phyloP scores from a whole-genome alignment of 2,888 invertebrate species.

The Aradus depressus region DNA sequence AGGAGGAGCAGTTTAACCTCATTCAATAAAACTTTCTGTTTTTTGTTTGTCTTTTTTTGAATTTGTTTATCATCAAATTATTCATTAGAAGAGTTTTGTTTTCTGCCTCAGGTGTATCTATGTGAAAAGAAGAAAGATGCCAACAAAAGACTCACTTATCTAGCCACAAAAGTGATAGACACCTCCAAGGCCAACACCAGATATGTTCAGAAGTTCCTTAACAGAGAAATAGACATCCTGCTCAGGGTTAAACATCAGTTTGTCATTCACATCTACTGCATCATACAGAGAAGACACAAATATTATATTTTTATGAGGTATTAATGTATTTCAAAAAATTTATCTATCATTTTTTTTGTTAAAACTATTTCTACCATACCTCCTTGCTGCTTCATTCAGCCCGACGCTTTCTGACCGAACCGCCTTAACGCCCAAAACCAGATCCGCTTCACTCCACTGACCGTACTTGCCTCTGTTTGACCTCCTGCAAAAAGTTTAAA shows the following conservation, averaged over 20 bases:
- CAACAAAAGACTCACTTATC: neutral
- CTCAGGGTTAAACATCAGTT: neutral
- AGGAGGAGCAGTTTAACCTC: neutral
- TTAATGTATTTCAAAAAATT: no score
- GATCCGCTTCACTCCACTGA: no score
- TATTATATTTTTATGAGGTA: conserved; percentile 13
- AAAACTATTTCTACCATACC: no score
- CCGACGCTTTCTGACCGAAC: no score
- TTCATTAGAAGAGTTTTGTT: neutral
- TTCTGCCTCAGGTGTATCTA: neutral
- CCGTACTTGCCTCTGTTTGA: no score
- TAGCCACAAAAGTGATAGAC: conserved; percentile 10
- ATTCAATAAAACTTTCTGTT: no score
- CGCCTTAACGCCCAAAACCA: no score
- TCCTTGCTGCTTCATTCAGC: no score
- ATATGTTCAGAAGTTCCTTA: conserved; percentile 9
- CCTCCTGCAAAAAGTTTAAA: no score
- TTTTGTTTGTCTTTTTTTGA: no score
- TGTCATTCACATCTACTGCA: neutral
- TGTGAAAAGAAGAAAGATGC: conserved; percentile 1
- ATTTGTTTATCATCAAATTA: no score
- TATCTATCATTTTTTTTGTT: no score
- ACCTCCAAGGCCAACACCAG: neutral
- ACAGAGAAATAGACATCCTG: conserved; percentile 9
- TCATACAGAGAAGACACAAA: conserved; percentile 2